Conservation (phyloP, 1,140 invertebrate genomes). For the Campoletis sonorensis region DNA sequence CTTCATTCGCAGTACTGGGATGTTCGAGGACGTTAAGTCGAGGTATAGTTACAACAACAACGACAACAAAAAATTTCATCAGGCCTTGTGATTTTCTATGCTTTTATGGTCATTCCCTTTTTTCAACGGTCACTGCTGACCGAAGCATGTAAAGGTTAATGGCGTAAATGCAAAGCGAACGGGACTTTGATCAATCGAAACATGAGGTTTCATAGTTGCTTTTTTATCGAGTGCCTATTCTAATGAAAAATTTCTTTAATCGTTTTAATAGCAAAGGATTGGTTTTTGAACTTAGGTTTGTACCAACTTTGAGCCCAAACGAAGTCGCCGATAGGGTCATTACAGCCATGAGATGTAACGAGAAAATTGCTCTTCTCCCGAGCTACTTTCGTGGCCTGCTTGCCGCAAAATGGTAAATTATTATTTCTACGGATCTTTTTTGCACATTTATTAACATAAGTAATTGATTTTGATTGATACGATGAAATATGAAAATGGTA, state of each 20-base stretch:
- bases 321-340: conserved; percentile 91
- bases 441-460: neutral
- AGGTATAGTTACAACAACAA: conserved; percentile 79
- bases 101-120: too few species aligned
- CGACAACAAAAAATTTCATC: neutral
- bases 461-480: too few species aligned
- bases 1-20: conserved; percentile 91
- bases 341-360: conserved; percentile 88
- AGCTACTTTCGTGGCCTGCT: conserved; percentile 82
- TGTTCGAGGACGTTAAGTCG: conserved; percentile 93
- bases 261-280: neutral
- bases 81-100: neutral
- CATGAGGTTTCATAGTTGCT: conserved; percentile 6
- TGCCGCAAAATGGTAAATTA: conserved; percentile 81
- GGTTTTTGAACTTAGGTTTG: conserved; percentile 77
- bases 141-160: neutral
- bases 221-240: neutral
- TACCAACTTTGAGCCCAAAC: conserved; percentile 90
- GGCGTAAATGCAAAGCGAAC: neutral
- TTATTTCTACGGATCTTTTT: neutral
- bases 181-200: conserved; percentile 13
- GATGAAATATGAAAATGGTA: neutral
- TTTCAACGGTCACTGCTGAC: neutral
- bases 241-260: neutral
- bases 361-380: conserved; percentile 88